A percentile compares a stretch with the other conserved stretches of the same genome.
Conservation (phyloP, 2,797 vertebrate genomes). For the Sebastes umbrosus region DNA sequence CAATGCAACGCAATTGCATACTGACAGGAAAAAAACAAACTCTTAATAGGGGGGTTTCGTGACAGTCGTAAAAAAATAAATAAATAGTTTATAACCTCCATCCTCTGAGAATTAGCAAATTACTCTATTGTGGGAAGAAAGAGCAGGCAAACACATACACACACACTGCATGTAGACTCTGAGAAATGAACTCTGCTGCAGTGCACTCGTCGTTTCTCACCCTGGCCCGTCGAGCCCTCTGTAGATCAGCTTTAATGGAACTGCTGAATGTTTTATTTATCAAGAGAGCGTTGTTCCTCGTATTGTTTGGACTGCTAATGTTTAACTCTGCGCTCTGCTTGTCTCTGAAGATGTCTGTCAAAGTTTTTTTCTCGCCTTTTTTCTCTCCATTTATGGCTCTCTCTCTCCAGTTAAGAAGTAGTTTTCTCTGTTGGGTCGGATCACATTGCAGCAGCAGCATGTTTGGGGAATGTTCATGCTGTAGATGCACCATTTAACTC, state of each 20-base stretch:
- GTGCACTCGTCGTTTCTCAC: conserved; percentile 22
- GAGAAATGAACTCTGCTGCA: conserved; percentile 11
- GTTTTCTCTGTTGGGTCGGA: background rate
- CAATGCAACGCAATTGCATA: background rate
- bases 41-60: conserved; percentile 5
- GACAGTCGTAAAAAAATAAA: background rate
- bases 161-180: background rate
- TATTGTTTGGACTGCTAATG: conserved; percentile 42
- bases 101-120: conserved; percentile 33
- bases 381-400: background rate
- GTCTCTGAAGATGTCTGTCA: conserved; percentile 20
- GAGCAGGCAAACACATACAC: background rate
- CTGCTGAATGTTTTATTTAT: conserved; percentile 55
- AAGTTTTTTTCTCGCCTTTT: background rate
- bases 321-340: conserved; percentile 2
- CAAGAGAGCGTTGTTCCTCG: background rate
- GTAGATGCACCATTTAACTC: conserved; percentile 4
- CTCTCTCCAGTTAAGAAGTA: background rate
- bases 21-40: background rate
- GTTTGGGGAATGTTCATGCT: background rate
- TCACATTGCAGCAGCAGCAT: conserved; percentile 2
- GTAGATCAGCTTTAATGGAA: conserved; percentile 33
- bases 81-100: background rate
- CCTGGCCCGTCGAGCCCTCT: background rate
- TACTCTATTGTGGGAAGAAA: conserved; percentile 15